phyloP scores from a whole-genome alignment of 2,797 vertebrate species.

The Myotis pilosus region DNA sequence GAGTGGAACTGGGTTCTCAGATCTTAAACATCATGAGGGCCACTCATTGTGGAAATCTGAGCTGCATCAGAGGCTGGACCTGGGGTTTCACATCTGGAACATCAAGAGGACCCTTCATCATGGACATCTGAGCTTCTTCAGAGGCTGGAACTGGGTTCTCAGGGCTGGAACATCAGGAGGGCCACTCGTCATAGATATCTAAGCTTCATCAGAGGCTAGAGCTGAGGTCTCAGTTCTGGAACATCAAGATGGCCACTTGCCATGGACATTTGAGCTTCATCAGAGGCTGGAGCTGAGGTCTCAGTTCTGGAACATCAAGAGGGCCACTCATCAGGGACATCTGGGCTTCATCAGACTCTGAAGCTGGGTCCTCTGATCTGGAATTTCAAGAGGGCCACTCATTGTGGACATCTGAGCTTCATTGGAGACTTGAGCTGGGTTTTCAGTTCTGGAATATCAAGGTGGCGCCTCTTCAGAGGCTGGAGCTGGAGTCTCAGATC shows the following conservation, averaged over 20 bases:
- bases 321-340: too few relatives aligned
- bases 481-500: not conserved
- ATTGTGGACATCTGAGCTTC: too few relatives aligned
- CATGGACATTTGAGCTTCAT: accelerated
- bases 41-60: not conserved
- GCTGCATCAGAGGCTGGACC: not conserved
- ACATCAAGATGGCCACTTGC: not conserved
- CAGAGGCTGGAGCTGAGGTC: not conserved
- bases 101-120: not conserved
- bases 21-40: too few relatives aligned
- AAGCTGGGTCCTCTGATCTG: too few relatives aligned
- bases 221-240: not conserved
- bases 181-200: not conserved
- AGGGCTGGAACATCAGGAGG: not conserved
- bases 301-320: not conserved
- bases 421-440: too few relatives aligned
- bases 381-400: not conserved
- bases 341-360: not conserved
- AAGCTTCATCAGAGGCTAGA: accelerated
- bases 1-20: not conserved
- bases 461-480: accelerated
- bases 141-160: not conserved
- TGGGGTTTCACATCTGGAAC: not conserved
- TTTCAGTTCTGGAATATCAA: not conserved
- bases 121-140: not conserved